Evolutionary conservation across 2,113 vertebrate genomes (phyloP).

Genomic region (Lagopus leucura): DNA sequence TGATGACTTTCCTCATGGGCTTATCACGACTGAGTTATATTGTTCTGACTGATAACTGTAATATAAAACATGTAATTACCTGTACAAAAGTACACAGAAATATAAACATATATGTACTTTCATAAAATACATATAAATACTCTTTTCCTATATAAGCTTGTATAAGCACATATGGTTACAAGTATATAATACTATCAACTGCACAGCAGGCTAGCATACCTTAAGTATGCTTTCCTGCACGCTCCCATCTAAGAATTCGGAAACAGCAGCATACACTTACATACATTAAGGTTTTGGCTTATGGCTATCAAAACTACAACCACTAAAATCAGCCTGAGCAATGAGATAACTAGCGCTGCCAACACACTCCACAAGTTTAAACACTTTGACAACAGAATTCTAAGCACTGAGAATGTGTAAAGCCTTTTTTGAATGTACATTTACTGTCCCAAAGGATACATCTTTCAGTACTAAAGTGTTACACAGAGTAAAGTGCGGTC

Average conservation of each 20-base stretch:
- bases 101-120: neutral
- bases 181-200: neutral
- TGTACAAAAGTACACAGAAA: neutral
- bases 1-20: neutral
- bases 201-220: neutral
- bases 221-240: neutral
- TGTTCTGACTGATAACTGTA: neutral
- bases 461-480: neutral
- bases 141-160: neutral
- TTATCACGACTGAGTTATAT: neutral
- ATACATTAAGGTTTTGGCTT: neutral
- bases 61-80: neutral
- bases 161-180: neutral
- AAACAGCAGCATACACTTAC: neutral
- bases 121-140: neutral
- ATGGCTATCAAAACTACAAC: neutral
- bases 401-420: neutral
- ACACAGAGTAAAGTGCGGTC: neutral
- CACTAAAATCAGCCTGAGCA: neutral
- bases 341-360: rapidly evolving
- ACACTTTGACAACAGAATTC: neutral
- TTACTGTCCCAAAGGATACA: neutral
- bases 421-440: neutral
- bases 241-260: neutral
- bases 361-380: neutral